Evolutionary conservation across 2,113 vertebrate genomes (phyloP).

Genomic region (Sinocyclocheilus anophthalmus): DNA sequence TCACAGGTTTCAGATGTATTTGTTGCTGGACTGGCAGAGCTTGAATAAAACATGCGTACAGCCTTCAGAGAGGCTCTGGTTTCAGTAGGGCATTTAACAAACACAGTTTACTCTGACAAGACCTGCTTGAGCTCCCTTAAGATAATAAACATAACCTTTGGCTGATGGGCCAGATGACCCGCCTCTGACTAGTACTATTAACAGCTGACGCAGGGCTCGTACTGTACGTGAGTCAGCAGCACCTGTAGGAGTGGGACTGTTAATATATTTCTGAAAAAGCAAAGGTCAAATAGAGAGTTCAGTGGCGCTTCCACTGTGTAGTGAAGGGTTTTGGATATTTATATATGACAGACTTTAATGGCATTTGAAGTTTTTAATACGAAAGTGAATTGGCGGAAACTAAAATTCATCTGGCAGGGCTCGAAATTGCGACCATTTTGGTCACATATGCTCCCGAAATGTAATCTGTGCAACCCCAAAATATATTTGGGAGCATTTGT

Average conservation of each 20-base stretch:
- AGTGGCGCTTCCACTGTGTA: neutral
- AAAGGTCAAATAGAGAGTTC: neutral
- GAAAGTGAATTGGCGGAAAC: neutral
- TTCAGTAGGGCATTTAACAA: neutral
- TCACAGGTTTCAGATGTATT: conserved; percentile 33
- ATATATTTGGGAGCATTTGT: too few species aligned
- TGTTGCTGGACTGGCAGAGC: conserved; percentile 22
- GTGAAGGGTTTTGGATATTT: neutral
- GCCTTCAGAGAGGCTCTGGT: conserved; percentile 8
- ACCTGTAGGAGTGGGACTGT: neutral
- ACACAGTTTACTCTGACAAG: conserved; percentile 18
- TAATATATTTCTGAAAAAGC: neutral
- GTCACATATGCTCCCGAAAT: too few species aligned
- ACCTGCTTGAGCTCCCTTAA: neutral
- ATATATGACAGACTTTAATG: neutral
- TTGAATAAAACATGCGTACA: conserved; percentile 30
- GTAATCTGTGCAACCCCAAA: too few species aligned
- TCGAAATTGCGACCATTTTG: too few species aligned
- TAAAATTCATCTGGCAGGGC: neutral
- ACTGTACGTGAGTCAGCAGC: neutral
- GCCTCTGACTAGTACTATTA: neutral
- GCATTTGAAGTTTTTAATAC: neutral
- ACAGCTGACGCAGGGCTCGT: neutral
- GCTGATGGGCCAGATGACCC: neutral
- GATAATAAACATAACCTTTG: neutral